Base-by-base conservation (phyloP, 2,888 invertebrate species). In the Diploptera punctata region DNA sequence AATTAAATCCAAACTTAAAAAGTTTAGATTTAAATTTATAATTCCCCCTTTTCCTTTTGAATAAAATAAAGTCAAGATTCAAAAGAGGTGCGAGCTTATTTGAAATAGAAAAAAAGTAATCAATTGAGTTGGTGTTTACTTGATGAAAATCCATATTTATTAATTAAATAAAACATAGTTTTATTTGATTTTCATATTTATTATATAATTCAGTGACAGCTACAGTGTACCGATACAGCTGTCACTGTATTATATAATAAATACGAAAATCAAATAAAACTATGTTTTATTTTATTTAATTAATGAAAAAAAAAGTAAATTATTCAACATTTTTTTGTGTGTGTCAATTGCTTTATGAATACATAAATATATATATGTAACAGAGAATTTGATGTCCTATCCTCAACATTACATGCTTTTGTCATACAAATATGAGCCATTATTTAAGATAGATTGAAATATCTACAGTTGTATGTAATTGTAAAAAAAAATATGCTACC, bases 21-120 rank as follows among this genome's bases (percentile, higher is more conserved):
- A 52, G 52, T 24, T n/a, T 24, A 13, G 9, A 52, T 24, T 52
- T 52, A 4, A 52, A 13, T 52, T 38, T n/a, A n/a, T n/a, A n/a
- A n/a, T n/a, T 38, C 38, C 5, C 13, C 13, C 13, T 38, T 38
- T 38, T 38, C 13, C 13, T 38, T 52, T 52, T 21, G 52, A 13
- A 52, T 24, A 24, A 52, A 24, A 52, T 24, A 52, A 24, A 24
- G 52, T 3, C 52, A n/a, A 52, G 5, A 24, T 24, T 47, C 47
- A 47, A 24, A 52, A 52, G 24, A 52, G 21, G 19, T 52, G 52
- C 52, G 52, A 52, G 52, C 52, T 52, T 52, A 52, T 52, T 52
- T 52, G 13, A 52, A 38, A 38, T 13, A 38, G 24, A 52, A 13
- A 13, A 52, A 52, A 9, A 3, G 24, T 13, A 19, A 52, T 3